phyloP scores from a whole-genome alignment of 2,888 invertebrate genomes.

The Augiades crinisus region DNA sequence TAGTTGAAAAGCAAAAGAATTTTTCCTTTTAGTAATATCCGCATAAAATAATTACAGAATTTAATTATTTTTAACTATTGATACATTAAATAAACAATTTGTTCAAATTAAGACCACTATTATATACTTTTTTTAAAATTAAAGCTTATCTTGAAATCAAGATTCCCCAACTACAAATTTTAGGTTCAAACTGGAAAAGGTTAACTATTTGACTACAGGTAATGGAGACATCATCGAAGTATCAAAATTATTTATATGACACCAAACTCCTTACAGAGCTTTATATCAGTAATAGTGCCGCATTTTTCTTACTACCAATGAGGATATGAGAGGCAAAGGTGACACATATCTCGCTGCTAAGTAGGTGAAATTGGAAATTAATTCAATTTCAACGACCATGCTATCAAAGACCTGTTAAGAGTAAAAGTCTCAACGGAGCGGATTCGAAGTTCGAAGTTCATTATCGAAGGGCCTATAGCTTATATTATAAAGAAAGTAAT shows the following conservation, averaged over 20 bases:
- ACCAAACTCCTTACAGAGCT: background rate
- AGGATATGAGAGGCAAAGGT: slow-evolving; percentile 17
- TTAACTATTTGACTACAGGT: background rate
- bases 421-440: slow-evolving; percentile 14
- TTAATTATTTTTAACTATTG: no score
- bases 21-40: no score
- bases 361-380: slow-evolving; percentile 28
- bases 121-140: no score
- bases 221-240: background rate
- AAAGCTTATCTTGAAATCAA: no score
- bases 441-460: slow-evolving; percentile 6
- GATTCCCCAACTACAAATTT: no score
- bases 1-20: no score
- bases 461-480: background rate
- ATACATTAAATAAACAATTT: no score
- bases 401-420: slow-evolving; percentile 24
- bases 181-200: no score
- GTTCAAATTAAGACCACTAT: no score
- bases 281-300: background rate
- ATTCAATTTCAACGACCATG: slow-evolving; percentile 28
- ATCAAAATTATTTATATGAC: background rate
- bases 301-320: slow-evolving; percentile 5
- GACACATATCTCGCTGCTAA: slow-evolving; percentile 16
- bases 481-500: background rate
- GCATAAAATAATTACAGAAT: no score